These are phyloP conservation scores for Rhaphigaster nebulosa DNA, from an alignment of 2,888 invertebrate genomes.

Conservation along the genomic window DNA sequence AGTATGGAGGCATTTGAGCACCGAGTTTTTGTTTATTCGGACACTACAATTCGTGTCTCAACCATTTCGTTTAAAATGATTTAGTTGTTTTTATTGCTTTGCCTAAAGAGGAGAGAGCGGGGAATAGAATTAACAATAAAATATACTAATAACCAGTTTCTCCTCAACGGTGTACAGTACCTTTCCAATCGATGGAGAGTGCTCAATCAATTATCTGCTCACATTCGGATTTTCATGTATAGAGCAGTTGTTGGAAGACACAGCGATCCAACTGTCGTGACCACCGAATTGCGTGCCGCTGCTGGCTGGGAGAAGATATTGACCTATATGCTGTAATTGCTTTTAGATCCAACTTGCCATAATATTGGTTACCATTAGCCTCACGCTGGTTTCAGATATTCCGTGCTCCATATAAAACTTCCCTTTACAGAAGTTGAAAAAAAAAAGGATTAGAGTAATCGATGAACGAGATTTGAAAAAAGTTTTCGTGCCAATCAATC, in stretches of 20 bases:
- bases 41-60: too few species aligned
- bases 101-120: too few species aligned
- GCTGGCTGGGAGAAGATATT: slow-evolving; percentile 7
- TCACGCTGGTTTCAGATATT: not conserved
- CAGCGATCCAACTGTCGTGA: not conserved
- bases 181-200: not conserved
- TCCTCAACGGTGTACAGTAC: not conserved
- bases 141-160: not conserved
- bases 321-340: slow-evolving; percentile 30
- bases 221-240: not conserved
- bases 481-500: not conserved
- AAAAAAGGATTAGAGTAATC: not conserved
- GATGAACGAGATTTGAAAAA: not conserved
- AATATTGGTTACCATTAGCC: not conserved
- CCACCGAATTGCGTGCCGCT: slow-evolving; percentile 18
- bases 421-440: not conserved
- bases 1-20: too few species aligned
- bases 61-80: too few species aligned
- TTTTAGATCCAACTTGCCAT: not conserved
- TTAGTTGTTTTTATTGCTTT: too few species aligned
- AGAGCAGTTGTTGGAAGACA: not conserved
- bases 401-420: not conserved
- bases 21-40: too few species aligned
- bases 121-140: not conserved
- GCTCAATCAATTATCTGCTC: not conserved